Evolutionary conservation across 2,113 vertebrate species (phyloP), one percentile per base, ranked within the genome.

Genomic region (Sapajus apella): DNA sequence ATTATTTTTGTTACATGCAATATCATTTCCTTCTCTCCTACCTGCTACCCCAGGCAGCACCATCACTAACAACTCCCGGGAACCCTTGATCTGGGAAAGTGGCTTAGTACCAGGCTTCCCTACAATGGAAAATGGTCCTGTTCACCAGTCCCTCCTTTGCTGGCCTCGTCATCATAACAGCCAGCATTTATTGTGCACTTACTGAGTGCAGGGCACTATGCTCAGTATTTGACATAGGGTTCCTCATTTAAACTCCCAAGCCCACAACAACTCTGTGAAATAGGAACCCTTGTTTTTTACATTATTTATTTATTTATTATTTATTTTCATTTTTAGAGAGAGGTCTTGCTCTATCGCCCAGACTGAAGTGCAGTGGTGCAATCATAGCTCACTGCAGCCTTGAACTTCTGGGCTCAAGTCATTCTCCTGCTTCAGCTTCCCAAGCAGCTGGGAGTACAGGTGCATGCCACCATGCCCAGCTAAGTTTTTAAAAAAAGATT

Each of bases 1-100:
- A 96, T 97, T 96, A 96, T 97, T 97, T 97, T 86, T 97, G 90
- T 96, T 96, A 55, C 81, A 87, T 16, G 5, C 87, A 88, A 56
- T 96, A 93, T 97, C 96, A 98, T 97, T 97, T 95, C 96, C 72
- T 92, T 75, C 82, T 93, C 93, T 89, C 75, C 94, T 97, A 96
- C 88, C 95, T 96, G 90, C 52, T 95, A 94, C 84, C 96, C 90
- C 92, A 97, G 97, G 97, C 93, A 96, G 97, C 80, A 79, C 32
- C 84, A 87, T 95, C 87, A 86, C 32, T 50, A 86, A 90, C 93
- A 86, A 52, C 84, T 97, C 90, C 76, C 0, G 0, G 96, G 87
- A 97, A 92, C 87, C 58, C 76, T 94, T 76, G 73, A 80, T 94
- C 92, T 95, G 84, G 32, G 84, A 88, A 82, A 95, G 93, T 93